Evolutionary conservation across 23 tunicate species (phyloP).

Genomic region (Ciona savignyi): DNA sequence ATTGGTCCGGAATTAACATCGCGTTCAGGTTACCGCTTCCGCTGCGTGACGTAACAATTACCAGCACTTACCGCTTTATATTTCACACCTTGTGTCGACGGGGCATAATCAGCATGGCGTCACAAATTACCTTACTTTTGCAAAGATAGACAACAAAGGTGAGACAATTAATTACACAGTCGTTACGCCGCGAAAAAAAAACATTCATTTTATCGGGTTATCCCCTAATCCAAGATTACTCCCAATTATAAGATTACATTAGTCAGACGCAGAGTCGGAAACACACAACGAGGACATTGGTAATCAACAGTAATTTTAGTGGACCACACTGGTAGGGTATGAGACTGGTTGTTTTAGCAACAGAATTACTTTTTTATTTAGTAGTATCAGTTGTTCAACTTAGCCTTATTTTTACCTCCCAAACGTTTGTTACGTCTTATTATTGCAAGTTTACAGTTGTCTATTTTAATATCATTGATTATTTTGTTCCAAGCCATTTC

Average conservation of each 20-base stretch:
- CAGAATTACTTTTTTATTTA: too few relatives aligned
- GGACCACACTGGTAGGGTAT: too few relatives aligned
- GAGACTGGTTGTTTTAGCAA: too few relatives aligned
- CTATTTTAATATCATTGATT: too few relatives aligned
- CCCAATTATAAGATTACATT: background rate
- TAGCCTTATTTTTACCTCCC: too few relatives aligned
- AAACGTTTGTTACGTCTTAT: too few relatives aligned
- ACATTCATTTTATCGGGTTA: background rate
- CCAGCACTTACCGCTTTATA: background rate
- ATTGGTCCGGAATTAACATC: background rate
- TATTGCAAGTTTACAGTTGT: too few relatives aligned
- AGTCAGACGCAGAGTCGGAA: background rate
- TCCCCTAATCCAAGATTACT: background rate
- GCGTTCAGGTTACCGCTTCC: background rate
- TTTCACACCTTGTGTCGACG: background rate
- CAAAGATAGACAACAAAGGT: background rate
- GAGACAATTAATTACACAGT: background rate
- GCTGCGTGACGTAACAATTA: background rate
- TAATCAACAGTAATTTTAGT: too few relatives aligned
- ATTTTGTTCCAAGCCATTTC: too few relatives aligned
- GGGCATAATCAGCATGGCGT: too few relatives aligned
- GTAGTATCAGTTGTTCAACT: too few relatives aligned
- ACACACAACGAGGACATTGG: background rate
- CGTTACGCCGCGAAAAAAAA: background rate
- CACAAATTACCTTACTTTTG: background rate